Evolutionary conservation across 1,140 invertebrate species (phyloP).

Genomic region (Zaprionus davidi): DNA sequence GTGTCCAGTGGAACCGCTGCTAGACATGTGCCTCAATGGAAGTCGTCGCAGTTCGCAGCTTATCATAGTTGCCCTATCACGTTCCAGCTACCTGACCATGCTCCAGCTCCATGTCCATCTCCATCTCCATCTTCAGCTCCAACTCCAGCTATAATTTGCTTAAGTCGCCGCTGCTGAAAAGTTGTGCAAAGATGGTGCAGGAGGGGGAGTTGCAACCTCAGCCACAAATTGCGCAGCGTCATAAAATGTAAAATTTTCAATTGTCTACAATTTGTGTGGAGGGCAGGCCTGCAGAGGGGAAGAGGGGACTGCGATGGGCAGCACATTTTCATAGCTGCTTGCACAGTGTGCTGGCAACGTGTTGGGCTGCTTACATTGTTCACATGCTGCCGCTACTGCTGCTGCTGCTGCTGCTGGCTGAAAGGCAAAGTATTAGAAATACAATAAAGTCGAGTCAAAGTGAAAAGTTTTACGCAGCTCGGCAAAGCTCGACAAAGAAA

Average conservation of each 20-base stretch:
- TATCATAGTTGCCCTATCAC: slow-evolving; percentile 20
- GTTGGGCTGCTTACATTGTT: slow-evolving; percentile 80
- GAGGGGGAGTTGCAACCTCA: slow-evolving; percentile 30
- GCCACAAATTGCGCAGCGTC: slow-evolving; percentile 78
- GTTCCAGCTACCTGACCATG: slow-evolving; percentile 22
- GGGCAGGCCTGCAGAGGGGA: not conserved
- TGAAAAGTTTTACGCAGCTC: slow-evolving; percentile 81
- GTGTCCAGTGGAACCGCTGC: slow-evolving; percentile 1
- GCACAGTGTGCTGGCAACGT: slow-evolving; percentile 57
- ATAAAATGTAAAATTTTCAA: slow-evolving; percentile 82
- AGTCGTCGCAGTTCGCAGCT: not conserved
- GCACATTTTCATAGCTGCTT: slow-evolving; percentile 80
- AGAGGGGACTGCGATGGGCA: slow-evolving; percentile 48
- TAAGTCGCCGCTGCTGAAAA: slow-evolving; percentile 39
- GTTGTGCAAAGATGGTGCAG: not conserved
- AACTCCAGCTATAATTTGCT: slow-evolving; percentile 21
- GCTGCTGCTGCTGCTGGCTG: slow-evolving; percentile 50
- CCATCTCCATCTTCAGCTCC: not conserved
- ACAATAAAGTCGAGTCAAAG: slow-evolving; percentile 84
- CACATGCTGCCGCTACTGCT: slow-evolving; percentile 65
- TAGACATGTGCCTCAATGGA: too few relatives aligned
- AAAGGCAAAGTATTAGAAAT: slow-evolving; percentile 83
- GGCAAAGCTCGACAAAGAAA: slow-evolving; percentile 63
- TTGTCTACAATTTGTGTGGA: slow-evolving; percentile 75
- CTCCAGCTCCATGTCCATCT: not conserved